phyloP scores from a whole-genome alignment of 2,888 invertebrate genomes.

The Papilio protenor region DNA sequence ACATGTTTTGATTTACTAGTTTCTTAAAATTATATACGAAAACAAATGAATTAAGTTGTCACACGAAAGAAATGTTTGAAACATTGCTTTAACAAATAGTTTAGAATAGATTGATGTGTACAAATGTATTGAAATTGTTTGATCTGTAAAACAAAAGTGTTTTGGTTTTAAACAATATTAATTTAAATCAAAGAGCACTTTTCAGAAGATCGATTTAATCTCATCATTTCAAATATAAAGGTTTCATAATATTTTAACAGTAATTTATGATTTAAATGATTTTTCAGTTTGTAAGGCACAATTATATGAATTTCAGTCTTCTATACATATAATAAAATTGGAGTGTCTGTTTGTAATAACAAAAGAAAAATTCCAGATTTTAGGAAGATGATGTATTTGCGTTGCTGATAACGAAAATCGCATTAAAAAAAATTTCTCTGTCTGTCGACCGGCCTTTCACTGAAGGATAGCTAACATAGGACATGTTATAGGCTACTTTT shows the following conservation, averaged over 20 bases:
- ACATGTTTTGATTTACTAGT: not conserved
- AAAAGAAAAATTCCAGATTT: too few species aligned
- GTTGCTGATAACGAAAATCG: too few species aligned
- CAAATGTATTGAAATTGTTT: not conserved
- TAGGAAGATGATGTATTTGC: too few species aligned
- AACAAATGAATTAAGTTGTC: conserved; percentile 12
- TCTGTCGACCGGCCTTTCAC: too few species aligned
- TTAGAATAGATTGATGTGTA: conserved; percentile 1
- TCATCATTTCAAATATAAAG: not conserved
- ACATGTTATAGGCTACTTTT: too few species aligned
- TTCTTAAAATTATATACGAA: not conserved
- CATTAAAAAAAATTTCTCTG: too few species aligned
- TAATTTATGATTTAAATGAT: conserved; percentile 33
- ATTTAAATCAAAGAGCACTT: conserved; percentile 24
- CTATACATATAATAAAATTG: too few species aligned
- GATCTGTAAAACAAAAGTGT: conserved; percentile 8
- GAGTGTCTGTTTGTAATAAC: too few species aligned
- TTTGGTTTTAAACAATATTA: not conserved
- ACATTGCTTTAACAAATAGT: not conserved
- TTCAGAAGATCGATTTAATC: not conserved
- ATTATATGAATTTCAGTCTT: too few species aligned
- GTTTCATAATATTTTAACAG: conserved; percentile 22
- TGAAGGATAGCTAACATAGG: too few species aligned
- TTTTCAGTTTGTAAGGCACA: not conserved
- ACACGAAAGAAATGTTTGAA: not conserved